Base-by-base conservation (phyloP, 2,888 invertebrate genomes). In the Caprella mutica region DNA sequence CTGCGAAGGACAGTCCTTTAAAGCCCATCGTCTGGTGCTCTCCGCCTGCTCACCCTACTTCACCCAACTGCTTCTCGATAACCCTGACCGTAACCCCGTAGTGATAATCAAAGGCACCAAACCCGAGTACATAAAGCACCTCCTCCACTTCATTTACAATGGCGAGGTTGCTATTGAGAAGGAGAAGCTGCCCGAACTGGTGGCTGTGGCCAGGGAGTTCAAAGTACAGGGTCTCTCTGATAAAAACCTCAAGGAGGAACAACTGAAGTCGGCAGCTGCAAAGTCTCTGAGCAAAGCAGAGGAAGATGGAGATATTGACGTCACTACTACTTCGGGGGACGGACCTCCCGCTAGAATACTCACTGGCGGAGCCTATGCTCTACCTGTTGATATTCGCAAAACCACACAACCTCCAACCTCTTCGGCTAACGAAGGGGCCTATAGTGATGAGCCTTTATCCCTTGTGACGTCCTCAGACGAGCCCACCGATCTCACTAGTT, bases 161-260 rank as follows among this genome's bases (percentile, higher is more conserved):
- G 92, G 92, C n/a, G 91, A 92, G 77, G 90, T 92, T 68, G 90
- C 91, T 74, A 91, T 92, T 65, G 85, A 85, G 55, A 89, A 91
- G 73, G 89, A 90, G 68, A 88, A 90, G 74, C 87, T 90, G 67
- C 84, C 87, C 2, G 87, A 89, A 14, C 74, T 91, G 67, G 75
- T 90, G 63, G 83, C 85, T 70, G 87, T 89, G 67, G 90, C 90
- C 5, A 89, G 90, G 72, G 84, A 83, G 68, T 74, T 90, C 40
- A 87, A 89, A 73, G 86, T 91, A 56, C 80, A 89, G 26, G 90
- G 91, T 0, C 71, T 90, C 67, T 88, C 90, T 65, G 90, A 90
- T 70, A 63, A 63, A 40, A 33, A 59, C 14, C 42, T 63, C 21
- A 55, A 56, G n/a, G 59, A 59, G 35, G 55, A 56, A 9, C 57